Percentiles rank a stretch among this genome's conserved stretches.
These are phyloP conservation scores for Passerina amoena DNA, from an alignment of 2,113 vertebrate species.

Conservation along the genomic window DNA sequence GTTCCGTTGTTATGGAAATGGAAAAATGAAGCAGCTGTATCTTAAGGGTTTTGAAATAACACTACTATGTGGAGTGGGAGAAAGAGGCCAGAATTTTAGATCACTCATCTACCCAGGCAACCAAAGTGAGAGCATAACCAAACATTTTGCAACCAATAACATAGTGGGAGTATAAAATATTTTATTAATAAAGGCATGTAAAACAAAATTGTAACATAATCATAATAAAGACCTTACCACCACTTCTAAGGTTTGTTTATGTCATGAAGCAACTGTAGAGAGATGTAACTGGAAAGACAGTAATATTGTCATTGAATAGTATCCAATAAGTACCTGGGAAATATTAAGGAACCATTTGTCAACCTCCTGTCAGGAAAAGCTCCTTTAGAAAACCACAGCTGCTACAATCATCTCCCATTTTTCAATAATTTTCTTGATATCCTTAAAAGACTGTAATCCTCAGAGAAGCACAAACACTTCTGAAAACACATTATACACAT, in stretches of 20 bases:
- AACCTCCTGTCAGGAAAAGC: not conserved
- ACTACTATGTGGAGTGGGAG: slow-evolving; percentile 73
- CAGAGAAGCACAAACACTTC: not conserved
- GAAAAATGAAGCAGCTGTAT: slow-evolving; percentile 81
- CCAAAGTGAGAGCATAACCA: not conserved
- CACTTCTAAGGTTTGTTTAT: not conserved
- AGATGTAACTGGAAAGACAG: not conserved
- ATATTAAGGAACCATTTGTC: not conserved
- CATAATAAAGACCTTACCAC: not conserved
- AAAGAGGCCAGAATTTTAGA: not conserved
- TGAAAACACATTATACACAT: not conserved
- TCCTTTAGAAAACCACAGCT: not conserved
- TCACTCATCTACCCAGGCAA: not conserved
- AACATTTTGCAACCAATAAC: not conserved
- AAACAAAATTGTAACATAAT: not conserved
- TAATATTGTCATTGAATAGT: not conserved
- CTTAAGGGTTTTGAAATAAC: slow-evolving; percentile 84
- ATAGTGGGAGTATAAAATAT: not conserved
- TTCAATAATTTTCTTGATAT: not conserved
- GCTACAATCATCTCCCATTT: not conserved
- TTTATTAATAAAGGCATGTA: not conserved
- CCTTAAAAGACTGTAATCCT: not conserved
- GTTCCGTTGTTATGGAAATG: slow-evolving; percentile 78
- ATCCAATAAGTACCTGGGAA: not conserved
- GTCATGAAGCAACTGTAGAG: not conserved